These are phyloP conservation scores for Argynnis bischoffii DNA, from an alignment of 2,888 invertebrate species.

Conservation along the genomic window DNA sequence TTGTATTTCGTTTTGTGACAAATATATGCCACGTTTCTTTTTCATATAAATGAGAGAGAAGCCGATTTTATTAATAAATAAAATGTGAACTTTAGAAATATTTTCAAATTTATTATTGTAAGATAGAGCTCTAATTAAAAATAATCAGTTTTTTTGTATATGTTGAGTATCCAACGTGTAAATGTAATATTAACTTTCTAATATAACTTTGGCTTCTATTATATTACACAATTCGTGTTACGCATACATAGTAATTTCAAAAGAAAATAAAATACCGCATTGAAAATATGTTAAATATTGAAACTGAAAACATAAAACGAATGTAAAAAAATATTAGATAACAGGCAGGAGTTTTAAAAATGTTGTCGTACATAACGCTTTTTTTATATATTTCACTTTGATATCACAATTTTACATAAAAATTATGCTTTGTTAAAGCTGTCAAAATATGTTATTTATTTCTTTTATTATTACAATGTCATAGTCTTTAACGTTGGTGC, in stretches of 20 bases:
- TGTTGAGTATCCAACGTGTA: no score
- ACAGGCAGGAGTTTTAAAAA: constrained; percentile 7
- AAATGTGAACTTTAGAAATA: no score
- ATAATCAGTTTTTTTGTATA: no score
- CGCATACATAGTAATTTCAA: constrained; percentile 2
- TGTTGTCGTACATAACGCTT: not conserved
- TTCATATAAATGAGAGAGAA: not conserved
- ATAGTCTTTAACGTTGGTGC: no score
- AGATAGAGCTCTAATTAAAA: no score
- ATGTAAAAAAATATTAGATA: constrained; percentile 10
- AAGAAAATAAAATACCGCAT: constrained; percentile 11
- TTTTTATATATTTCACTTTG: not conserved
- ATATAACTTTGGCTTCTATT: no score
- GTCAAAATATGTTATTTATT: not conserved
- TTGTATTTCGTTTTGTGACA: not conserved
- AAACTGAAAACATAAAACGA: constrained; percentile 8
- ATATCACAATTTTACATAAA: not conserved
- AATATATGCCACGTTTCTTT: not conserved
- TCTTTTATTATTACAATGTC: not conserved
- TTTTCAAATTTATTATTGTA: no score
- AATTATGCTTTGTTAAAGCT: not conserved
- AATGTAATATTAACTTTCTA: no score
- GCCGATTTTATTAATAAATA: no score
- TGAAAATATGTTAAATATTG: constrained; percentile 1
- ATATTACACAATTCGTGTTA: no score